A percentile compares a stretch with the other conserved stretches of the same genome.
phyloP scores from a whole-genome alignment of 37 sponge, comb jelly and placozoan genomes.

The Diacarnus erythraeanus region DNA sequence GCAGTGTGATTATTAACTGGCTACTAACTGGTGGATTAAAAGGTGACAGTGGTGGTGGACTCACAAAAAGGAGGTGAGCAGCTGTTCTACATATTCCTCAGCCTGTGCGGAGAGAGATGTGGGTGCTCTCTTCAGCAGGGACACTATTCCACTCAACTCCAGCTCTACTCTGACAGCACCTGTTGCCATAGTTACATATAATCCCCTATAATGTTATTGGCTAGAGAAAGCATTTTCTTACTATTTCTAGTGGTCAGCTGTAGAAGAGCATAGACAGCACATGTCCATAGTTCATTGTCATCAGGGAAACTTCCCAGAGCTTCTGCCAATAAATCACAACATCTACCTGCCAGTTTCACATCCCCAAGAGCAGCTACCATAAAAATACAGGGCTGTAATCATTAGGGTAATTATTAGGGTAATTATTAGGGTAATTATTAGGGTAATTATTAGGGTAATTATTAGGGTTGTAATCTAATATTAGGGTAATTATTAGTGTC shows the following conservation, averaged over 20 bases:
- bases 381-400: not conserved
- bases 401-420: not conserved
- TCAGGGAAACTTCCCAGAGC: not conserved
- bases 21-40: not conserved
- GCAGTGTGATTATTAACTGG: not conserved
- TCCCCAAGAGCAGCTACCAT: constrained; percentile 19
- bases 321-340: constrained; percentile 25
- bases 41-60: not conserved
- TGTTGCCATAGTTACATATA: no score
- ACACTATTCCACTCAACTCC: not conserved
- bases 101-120: not conserved
- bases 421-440: not conserved
- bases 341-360: constrained; percentile 12
- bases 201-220: no score
- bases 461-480: no score
- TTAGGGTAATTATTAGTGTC: no score
- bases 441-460: not conserved
- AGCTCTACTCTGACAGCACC: not conserved
- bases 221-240: not conserved
- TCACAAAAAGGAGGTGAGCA: not conserved
- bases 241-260: constrained; percentile 10
- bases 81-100: not conserved
- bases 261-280: constrained; percentile 23
- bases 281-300: not conserved
- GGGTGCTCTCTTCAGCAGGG: not conserved